Conservation (phyloP, 2,888 invertebrate species). For the Hipparchia semele region DNA sequence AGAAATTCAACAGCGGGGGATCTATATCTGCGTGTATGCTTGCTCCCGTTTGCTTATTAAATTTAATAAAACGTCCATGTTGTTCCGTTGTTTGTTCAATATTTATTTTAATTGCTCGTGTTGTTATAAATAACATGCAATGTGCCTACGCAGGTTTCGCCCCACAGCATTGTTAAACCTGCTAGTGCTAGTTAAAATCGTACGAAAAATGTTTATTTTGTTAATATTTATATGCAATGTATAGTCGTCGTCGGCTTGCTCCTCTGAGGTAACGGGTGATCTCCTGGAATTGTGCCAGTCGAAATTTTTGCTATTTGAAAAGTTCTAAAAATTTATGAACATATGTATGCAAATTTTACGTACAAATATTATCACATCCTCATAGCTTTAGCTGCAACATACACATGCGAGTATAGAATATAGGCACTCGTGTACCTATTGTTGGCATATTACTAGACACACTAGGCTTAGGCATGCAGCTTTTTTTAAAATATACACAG, state of each 20-base stretch:
- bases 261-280: too few relatives aligned
- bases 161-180: background rate
- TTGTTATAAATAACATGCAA: slow-evolving; percentile 12
- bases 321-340: too few relatives aligned
- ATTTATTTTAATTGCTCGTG: slow-evolving; percentile 31
- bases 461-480: too few relatives aligned
- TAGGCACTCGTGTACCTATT: too few relatives aligned
- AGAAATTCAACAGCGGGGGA: slow-evolving; percentile 25
- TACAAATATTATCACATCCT: too few relatives aligned
- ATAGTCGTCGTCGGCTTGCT: background rate
- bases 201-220: background rate
- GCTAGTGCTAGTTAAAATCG: background rate
- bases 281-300: too few relatives aligned
- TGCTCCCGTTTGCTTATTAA: slow-evolving; percentile 37
- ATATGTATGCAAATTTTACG: too few relatives aligned
- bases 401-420: too few relatives aligned
- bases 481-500: too few relatives aligned
- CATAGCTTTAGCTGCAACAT: too few relatives aligned
- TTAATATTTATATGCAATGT: background rate
- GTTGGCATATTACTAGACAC: too few relatives aligned
- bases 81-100: slow-evolving; percentile 31
- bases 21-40: slow-evolving; percentile 22
- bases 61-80: slow-evolving; percentile 40
- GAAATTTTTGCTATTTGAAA: too few relatives aligned
- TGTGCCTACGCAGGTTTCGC: slow-evolving; percentile 1